phyloP scores from a whole-genome alignment of 23 tunicate species.

The Phallusia fumigata region DNA sequence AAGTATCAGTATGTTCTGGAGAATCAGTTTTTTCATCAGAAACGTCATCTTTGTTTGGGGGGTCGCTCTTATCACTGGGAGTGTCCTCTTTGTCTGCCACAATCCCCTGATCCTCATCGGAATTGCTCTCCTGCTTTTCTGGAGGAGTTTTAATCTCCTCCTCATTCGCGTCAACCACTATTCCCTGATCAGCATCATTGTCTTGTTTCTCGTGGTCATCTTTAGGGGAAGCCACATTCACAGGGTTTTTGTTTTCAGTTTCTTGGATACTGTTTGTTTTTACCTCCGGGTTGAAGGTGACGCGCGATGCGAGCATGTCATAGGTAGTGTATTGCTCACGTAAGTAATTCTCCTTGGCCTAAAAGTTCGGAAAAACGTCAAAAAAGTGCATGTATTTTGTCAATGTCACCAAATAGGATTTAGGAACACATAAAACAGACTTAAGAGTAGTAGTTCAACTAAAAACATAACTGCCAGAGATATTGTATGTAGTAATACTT shows the following conservation, averaged over 20 bases:
- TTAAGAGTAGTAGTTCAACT: too few species aligned
- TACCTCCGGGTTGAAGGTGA: slow-evolving; percentile 22
- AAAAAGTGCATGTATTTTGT: too few species aligned
- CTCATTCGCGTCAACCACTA: not conserved
- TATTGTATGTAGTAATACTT: too few species aligned
- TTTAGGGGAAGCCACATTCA: not conserved
- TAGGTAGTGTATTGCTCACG: slow-evolving; percentile 14
- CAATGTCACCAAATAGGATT: too few species aligned
- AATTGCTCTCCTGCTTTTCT: not conserved
- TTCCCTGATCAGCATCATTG: slow-evolving; percentile 6
- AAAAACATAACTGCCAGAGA: too few species aligned
- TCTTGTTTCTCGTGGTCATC: not conserved
- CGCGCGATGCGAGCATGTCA: slow-evolving; percentile 4
- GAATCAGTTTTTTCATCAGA: not conserved
- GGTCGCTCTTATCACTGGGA: not conserved
- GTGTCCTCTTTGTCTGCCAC: slow-evolving; percentile 14
- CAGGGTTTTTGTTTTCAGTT: not conserved
- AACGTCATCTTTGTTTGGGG: not conserved
- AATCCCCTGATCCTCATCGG: not conserved
- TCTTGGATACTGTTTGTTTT: not conserved
- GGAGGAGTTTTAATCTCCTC: not conserved
- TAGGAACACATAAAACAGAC: too few species aligned
- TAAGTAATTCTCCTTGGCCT: slow-evolving; percentile 8
- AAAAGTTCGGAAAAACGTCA: not conserved
- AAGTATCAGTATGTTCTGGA: not conserved